Evolutionary conservation across 1,140 invertebrate genomes (phyloP).

Genomic region (Pogonognathellus flavescens): DNA sequence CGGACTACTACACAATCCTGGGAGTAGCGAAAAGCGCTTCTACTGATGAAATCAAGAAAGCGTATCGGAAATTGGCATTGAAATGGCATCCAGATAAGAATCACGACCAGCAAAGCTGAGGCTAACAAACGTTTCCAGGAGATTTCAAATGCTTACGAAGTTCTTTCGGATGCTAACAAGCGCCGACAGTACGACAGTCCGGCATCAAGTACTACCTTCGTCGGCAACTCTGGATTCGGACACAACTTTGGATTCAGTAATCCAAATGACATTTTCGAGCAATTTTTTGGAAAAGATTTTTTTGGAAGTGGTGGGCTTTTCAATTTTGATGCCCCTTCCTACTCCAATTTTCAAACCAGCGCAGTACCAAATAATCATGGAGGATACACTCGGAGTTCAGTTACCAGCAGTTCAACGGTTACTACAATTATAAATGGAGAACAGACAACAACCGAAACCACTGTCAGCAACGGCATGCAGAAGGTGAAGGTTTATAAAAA

Average conservation of each 20-base stretch:
- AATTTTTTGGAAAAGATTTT: not conserved
- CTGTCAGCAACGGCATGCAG: not conserved
- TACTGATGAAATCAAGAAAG: slow-evolving; percentile 87
- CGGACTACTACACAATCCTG: slow-evolving; percentile 93
- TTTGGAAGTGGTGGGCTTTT: no score
- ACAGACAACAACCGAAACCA: not conserved
- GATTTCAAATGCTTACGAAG: slow-evolving; percentile 99
- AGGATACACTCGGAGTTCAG: no score
- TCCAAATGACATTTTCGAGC: not conserved
- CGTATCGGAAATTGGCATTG: slow-evolving; percentile 95
- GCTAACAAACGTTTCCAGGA: slow-evolving; percentile 97
- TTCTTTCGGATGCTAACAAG: slow-evolving; percentile 92
- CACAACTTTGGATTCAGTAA: not conserved
- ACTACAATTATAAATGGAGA: slow-evolving; percentile 4
- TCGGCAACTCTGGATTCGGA: not conserved
- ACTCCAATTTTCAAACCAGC: no score
- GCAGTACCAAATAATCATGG: no score
- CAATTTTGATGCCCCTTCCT: no score
- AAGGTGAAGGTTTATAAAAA: not conserved
- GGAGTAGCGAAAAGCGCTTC: slow-evolving; percentile 80
- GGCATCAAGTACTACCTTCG: no score
- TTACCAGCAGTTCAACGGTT: not conserved
- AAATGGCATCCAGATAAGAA: slow-evolving; percentile 99
- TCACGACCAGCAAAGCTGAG: slow-evolving; percentile 93
- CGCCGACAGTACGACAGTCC: slow-evolving; percentile 87